phyloP scores from a whole-genome alignment of 2,113 vertebrate genomes.

The Dipodomys ordii region DNA sequence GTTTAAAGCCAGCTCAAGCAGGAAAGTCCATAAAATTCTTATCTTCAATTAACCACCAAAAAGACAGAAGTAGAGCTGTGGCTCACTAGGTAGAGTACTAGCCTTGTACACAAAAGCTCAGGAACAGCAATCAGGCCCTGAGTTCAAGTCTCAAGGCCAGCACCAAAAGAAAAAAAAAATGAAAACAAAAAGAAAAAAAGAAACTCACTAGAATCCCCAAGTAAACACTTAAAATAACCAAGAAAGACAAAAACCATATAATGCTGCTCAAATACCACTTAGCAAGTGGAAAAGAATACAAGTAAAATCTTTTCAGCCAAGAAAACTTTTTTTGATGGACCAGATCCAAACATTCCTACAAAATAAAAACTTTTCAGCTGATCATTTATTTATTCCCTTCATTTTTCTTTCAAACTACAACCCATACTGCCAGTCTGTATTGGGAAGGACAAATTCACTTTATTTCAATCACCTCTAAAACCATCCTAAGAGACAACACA shows the following conservation, averaged over 20 bases:
- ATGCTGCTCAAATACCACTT: not conserved
- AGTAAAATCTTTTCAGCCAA: not conserved
- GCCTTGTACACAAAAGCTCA: too few relatives aligned
- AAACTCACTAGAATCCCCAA: slow-evolving; percentile 19
- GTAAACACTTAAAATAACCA: not conserved
- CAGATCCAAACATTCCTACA: not conserved
- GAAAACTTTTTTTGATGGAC: slow-evolving; percentile 8
- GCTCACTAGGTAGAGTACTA: too few relatives aligned
- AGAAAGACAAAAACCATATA: slow-evolving; percentile 15
- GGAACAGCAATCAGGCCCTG: too few relatives aligned
- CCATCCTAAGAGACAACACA: not conserved
- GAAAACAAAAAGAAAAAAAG: too few relatives aligned
- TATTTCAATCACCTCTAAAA: slow-evolving; percentile 17
- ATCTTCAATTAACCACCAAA: too few relatives aligned
- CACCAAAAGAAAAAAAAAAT: too few relatives aligned
- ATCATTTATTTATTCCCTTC: slow-evolving; percentile 34
- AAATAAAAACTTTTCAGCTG: not conserved
- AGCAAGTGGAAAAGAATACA: slow-evolving; percentile 11
- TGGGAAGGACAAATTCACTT: not conserved
- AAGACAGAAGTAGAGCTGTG: too few relatives aligned
- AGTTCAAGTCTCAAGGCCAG: too few relatives aligned
- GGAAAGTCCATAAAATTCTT: too few relatives aligned
- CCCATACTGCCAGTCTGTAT: not conserved
- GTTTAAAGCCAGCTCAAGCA: too few relatives aligned
- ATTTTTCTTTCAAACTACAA: not conserved